A percentile compares a stretch with the other conserved stretches of the same genome.
Evolutionary conservation across 2,113 vertebrate species (phyloP).

Genomic region (Dipodomys merriami): DNA sequence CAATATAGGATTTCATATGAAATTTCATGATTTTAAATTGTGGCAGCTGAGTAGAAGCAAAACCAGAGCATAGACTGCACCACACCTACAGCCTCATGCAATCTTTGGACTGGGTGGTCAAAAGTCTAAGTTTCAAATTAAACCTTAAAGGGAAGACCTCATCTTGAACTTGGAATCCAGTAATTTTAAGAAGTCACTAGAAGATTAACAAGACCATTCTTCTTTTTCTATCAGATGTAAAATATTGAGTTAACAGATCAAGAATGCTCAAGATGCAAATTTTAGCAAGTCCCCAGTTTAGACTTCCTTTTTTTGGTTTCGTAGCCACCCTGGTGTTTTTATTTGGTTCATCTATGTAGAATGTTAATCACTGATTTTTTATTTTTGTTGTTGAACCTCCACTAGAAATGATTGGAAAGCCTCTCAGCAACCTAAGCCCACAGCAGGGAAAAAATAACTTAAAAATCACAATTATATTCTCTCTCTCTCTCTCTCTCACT

Average conservation of each 20-base stretch:
- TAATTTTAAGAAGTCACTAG: slow-evolving; percentile 48
- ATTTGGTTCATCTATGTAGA: neutral
- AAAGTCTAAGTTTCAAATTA: slow-evolving; percentile 54
- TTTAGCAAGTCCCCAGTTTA: slow-evolving; percentile 32
- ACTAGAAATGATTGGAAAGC: slow-evolving; percentile 28
- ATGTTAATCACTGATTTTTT: slow-evolving; percentile 24
- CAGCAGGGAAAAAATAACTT: slow-evolving; percentile 41
- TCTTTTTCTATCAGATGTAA: slow-evolving; percentile 42
- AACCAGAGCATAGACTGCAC: neutral
- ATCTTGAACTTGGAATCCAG: slow-evolving; percentile 54
- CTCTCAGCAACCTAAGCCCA: slow-evolving; percentile 46
- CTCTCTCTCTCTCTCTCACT: no score
- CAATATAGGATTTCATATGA: slow-evolving; percentile 27
- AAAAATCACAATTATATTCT: slow-evolving; percentile 50
- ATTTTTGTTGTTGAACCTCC: slow-evolving; percentile 42
- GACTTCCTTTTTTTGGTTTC: slow-evolving; percentile 47
- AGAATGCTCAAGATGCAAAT: slow-evolving; percentile 39
- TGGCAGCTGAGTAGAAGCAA: slow-evolving; percentile 28
- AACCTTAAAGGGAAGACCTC: slow-evolving; percentile 46
- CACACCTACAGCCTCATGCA: neutral
- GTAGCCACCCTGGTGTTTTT: slow-evolving; percentile 36
- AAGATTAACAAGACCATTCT: slow-evolving; percentile 46
- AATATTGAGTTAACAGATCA: neutral
- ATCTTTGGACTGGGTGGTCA: slow-evolving; percentile 8
- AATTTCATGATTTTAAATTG: slow-evolving; percentile 34